Evolutionary conservation across 1,140 invertebrate genomes (phyloP).

Genomic region (Microplitis mediator): DNA sequence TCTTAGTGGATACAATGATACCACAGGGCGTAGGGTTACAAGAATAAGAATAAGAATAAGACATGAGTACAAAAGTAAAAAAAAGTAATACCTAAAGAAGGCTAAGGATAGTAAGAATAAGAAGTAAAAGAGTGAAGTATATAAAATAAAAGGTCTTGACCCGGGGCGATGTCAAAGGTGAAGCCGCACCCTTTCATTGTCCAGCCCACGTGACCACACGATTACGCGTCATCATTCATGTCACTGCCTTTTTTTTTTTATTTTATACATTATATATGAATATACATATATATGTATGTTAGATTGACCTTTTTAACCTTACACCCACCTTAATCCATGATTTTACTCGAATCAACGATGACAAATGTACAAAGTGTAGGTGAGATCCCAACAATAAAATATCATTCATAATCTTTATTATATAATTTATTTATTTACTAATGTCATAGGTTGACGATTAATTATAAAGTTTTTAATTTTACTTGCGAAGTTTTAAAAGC

Average conservation of each 20-base stretch:
- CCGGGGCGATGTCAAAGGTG: slow-evolving; percentile 55
- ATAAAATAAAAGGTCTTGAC: slow-evolving; percentile 48
- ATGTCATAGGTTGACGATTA: too few species aligned
- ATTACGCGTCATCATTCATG: slow-evolving; percentile 58
- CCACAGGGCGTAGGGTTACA: slow-evolving; percentile 4
- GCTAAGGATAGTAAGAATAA: not conserved
- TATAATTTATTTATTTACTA: too few species aligned
- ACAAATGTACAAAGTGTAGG: not conserved
- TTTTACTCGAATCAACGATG: slow-evolving; percentile 1
- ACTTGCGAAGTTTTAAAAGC: too few species aligned
- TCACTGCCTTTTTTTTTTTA: slow-evolving; percentile 39
- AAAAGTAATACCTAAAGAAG: too few species aligned
- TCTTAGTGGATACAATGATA: slow-evolving; percentile 38
- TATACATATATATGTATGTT: not conserved
- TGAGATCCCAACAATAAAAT: too few species aligned
- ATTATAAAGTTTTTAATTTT: too few species aligned
- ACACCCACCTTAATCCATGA: slow-evolving; percentile 17
- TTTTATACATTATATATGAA: slow-evolving; percentile 3
- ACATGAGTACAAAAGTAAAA: not conserved
- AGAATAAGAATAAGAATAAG: not conserved
- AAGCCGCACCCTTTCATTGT: slow-evolving; percentile 60
- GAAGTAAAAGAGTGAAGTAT: slow-evolving; percentile 33
- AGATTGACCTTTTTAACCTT: slow-evolving; percentile 10
- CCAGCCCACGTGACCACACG: slow-evolving; percentile 56
- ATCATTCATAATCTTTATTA: too few species aligned